Conservation (phyloP, 2,888 invertebrate genomes). For the Pyrrhia umbra region DNA sequence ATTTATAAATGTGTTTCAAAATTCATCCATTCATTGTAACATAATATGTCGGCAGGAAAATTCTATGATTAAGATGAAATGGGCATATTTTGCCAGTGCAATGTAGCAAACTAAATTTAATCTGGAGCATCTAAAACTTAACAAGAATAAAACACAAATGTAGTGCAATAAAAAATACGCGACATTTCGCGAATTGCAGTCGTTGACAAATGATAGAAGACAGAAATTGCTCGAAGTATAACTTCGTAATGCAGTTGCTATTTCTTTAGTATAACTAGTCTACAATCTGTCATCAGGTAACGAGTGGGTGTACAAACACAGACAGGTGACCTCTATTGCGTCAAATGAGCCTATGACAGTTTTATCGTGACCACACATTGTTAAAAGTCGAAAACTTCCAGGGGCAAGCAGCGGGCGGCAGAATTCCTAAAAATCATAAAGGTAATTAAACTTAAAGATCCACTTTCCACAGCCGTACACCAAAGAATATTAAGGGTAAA, state of each 20-base stretch:
- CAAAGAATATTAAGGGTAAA: not conserved
- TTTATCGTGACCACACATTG: not conserved
- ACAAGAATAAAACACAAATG: conserved; percentile 10
- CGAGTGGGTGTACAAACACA: conserved; percentile 19
- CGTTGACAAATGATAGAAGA: conserved; percentile 46
- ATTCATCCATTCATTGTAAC: conserved; percentile 32
- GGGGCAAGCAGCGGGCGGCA: not conserved
- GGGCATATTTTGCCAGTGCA: not conserved
- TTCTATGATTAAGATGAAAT: not conserved
- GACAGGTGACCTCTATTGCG: conserved; percentile 8
- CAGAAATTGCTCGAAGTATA: conserved; percentile 29
- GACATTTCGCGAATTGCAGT: conserved; percentile 38
- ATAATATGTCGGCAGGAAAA: conserved; percentile 4
- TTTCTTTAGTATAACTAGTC: conserved; percentile 17
- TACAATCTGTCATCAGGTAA: conserved; percentile 29
- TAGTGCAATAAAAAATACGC: conserved; percentile 30
- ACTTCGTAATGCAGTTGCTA: conserved; percentile 32
- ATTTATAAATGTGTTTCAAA: conserved; percentile 11
- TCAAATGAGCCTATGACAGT: not conserved
- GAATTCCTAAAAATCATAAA: not conserved
- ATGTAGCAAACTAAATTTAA: conserved; percentile 3
- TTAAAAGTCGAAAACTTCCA: not conserved
- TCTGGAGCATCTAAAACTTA: conserved; percentile 7
- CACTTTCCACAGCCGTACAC: not conserved
- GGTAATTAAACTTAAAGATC: not conserved